A percentile compares a stretch with the other conserved stretches of the same genome.
Conservation (phyloP, 1,140 invertebrate species). For the Steinernema khuongi region DNA sequence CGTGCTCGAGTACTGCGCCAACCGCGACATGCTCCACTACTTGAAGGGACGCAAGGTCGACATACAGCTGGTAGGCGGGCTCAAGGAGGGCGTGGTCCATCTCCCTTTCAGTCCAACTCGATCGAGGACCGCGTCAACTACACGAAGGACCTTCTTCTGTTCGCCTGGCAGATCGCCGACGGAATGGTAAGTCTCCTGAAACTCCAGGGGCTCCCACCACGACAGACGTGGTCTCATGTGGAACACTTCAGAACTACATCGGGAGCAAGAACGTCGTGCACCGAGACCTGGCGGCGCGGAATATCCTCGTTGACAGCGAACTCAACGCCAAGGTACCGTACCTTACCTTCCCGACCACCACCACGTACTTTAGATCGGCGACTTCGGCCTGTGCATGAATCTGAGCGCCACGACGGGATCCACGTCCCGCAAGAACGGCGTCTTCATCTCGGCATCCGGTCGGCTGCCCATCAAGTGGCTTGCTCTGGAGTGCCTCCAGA, state of each 20-base stretch:
- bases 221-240: not conserved
- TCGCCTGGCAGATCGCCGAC: constrained; percentile 88
- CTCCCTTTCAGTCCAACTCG: constrained; percentile 43
- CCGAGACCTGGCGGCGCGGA: constrained; percentile 89
- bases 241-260: constrained; percentile 25
- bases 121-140: constrained; percentile 43
- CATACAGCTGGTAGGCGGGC: constrained; percentile 36
- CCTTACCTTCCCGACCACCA: not conserved
- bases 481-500: constrained; percentile 88
- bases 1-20: constrained; percentile 47
- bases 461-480: constrained; percentile 85
- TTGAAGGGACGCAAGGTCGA: constrained; percentile 47
- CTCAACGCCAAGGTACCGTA: constrained; percentile 43
- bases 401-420: not conserved
- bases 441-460: constrained; percentile 65
- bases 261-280: constrained; percentile 67
- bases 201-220: too few relatives aligned
- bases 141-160: constrained; percentile 60
- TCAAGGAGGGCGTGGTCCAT: constrained; percentile 2
- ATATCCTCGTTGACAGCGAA: constrained; percentile 75
- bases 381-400: constrained; percentile 45
- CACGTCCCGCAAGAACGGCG: constrained; percentile 17
- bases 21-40: constrained; percentile 47
- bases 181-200: constrained; percentile 79
- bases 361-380: constrained; percentile 36